A percentile compares a stretch with the other conserved stretches of the same genome.
phyloP scores from a whole-genome alignment of 1,140 invertebrate genomes.

The Gryllus bimaculatus region DNA sequence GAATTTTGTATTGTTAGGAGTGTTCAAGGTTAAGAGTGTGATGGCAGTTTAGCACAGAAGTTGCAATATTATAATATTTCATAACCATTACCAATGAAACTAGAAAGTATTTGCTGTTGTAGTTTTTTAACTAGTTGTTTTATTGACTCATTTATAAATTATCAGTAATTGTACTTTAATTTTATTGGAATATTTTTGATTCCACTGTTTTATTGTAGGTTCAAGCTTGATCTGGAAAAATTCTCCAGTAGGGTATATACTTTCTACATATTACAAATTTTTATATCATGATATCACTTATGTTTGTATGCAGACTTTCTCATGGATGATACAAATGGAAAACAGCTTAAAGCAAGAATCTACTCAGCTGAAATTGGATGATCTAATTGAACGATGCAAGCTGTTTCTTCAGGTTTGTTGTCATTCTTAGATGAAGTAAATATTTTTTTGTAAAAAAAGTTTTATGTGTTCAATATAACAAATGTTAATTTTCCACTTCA shows the following conservation, averaged over 20 bases:
- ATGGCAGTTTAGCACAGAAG: no score
- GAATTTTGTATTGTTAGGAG: no score
- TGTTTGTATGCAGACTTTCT: slow-evolving; percentile 30
- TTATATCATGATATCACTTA: no score
- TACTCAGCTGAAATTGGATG: slow-evolving; percentile 44
- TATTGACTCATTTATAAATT: background rate
- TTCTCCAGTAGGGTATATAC: background rate
- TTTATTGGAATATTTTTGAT: background rate
- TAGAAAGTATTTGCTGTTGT: no score
- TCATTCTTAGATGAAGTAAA: background rate
- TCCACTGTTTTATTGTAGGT: slow-evolving; percentile 22
- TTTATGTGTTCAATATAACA: no score
- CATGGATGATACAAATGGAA: slow-evolving; percentile 56
- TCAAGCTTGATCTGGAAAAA: slow-evolving; percentile 31
- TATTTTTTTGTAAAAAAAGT: no score
- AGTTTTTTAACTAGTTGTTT: no score
- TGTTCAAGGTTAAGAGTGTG: no score
- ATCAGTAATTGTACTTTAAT: background rate
- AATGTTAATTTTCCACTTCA: no score
- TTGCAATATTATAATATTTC: no score
- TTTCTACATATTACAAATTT: background rate
- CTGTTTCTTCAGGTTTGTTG: slow-evolving; percentile 35
- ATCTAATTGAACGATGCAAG: slow-evolving; percentile 50
- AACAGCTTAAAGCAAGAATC: slow-evolving; percentile 39
- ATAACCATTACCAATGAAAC: no score